These are phyloP conservation scores for Agonopterix heracliana DNA, from an alignment of 2,888 invertebrate species.

Conservation along the genomic window DNA sequence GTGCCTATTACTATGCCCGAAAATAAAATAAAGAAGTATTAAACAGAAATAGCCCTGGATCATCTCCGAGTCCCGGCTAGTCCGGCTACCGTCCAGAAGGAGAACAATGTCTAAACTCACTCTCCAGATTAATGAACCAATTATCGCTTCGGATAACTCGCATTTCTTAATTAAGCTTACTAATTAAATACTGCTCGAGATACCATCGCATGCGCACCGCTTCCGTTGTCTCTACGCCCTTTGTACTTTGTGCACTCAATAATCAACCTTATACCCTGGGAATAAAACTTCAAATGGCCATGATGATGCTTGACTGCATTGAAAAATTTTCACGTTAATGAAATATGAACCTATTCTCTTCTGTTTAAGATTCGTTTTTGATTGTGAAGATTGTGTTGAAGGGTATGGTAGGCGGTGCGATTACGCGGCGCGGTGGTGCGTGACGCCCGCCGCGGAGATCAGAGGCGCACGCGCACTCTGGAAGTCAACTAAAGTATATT, in stretches of 20 bases:
- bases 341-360: too few species aligned
- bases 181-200: constrained; percentile 55
- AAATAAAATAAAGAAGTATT: too few species aligned
- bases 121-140: constrained; percentile 51
- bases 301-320: too few species aligned
- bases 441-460: constrained; percentile 72
- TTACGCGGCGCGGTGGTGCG: constrained; percentile 56
- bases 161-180: constrained; percentile 61
- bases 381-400: constrained; percentile 6
- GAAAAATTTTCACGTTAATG: too few species aligned
- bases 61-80: too few species aligned
- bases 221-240: constrained; percentile 56
- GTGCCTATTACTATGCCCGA: too few species aligned
- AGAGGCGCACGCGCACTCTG: background rate
- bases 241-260: constrained; percentile 15
- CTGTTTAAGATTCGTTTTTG: too few species aligned
- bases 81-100: too few species aligned
- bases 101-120: too few species aligned
- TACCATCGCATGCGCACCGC: constrained; percentile 33
- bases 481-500: too few species aligned
- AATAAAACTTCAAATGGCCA: background rate
- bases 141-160: constrained; percentile 56
- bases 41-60: too few species aligned
- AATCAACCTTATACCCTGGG: constrained; percentile 13
- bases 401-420: constrained; percentile 56